Base-by-base conservation (phyloP, 2,797 vertebrate genomes). In the Bradypodion ventrale region DNA sequence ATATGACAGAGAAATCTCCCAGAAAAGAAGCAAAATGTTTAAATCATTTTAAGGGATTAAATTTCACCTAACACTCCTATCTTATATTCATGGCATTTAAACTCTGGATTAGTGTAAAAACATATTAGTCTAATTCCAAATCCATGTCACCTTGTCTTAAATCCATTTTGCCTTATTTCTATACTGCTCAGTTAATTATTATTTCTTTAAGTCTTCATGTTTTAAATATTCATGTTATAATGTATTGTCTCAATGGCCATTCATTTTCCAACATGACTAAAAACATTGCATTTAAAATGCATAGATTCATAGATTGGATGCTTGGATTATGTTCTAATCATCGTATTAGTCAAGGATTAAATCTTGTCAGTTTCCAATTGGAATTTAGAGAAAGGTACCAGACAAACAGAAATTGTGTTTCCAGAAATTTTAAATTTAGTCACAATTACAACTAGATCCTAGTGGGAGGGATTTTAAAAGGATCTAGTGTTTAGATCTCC, bases 61-160 rank as follows among this genome's bases (percentile, higher is more conserved):
- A 8, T 35, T 27, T 40, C 37, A 49, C 44, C 23, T 65, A 65
- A 52, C 69, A 52, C 62, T 35, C 37, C 40, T 32, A 5, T 23
- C 27, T 72, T 37, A 16, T 13, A 23, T 8, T 59, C 21, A 27
- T 62, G 44, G n/a, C n/a, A 46, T 78, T 68, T 68, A 56, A 62
- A 84, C 23, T 37, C 4, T 62, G 42, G 32, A 70, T 78, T 84
- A 63, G 37, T 49, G 77, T 77, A 27, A 82, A 62, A 73, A 69
- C 46, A 19, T 21, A 69, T 59, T 80, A 29, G 52, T 69, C 25
- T 27, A 69, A n/a, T 27, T 49, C n/a, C 63, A 9, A n/a, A 29
- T 56, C 46, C 35, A 80, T 21, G 46, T 69, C 65, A 56, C 9
- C 69, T 75, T 75, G 66, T 5, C 46, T 66, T 32, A 49, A 23